Evolutionary conservation across 1,140 invertebrate genomes (phyloP).

Genomic region (Conus betulinus): DNA sequence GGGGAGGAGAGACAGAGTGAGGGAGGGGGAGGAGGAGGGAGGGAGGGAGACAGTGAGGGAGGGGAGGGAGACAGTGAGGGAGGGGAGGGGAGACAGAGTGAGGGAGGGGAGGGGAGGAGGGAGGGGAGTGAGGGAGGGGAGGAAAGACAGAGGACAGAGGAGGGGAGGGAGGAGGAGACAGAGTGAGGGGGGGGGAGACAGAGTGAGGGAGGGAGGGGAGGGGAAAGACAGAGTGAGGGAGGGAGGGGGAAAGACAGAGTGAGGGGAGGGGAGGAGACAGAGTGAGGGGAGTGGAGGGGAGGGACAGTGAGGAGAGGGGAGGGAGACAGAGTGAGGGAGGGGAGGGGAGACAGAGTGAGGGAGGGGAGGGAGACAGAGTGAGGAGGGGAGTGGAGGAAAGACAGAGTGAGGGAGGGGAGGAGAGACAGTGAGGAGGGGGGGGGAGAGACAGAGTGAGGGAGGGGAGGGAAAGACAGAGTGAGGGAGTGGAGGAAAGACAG

Average conservation of each 20-base stretch:
- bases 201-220: neutral
- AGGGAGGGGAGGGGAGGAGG: neutral
- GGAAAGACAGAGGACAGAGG: neutral
- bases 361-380: neutral
- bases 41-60: neutral
- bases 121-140: neutral
- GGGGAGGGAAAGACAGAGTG: neutral
- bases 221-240: neutral
- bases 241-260: neutral
- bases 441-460: too few species aligned
- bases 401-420: neutral
- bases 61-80: neutral
- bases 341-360: too few species aligned
- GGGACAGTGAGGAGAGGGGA: neutral
- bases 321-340: neutral
- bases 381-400: neutral
- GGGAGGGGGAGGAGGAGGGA: too few species aligned
- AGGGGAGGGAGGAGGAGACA: neutral
- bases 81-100: neutral
- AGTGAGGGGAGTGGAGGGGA: too few species aligned
- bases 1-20: too few species aligned
- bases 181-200: neutral
- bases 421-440: neutral
- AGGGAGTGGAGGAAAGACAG: too few species aligned
- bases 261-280: neutral